Base-by-base conservation (phyloP, 64 coral and sea anemone genomes). In the Stichodactyla helianthus region DNA sequence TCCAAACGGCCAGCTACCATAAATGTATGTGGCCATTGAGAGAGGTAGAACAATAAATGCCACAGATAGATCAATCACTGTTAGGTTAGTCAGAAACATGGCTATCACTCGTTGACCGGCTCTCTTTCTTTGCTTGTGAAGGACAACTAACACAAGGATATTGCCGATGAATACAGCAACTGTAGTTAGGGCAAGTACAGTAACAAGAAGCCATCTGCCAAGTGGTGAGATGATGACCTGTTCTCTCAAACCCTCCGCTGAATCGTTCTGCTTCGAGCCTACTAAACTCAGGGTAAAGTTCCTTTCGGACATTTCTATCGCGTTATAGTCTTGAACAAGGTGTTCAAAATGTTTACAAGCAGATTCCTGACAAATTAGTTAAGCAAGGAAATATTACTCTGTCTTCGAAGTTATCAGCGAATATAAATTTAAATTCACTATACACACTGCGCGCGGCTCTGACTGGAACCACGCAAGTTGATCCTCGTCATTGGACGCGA, bases 1-100 rank as follows among this genome's bases (percentile, higher is more conserved):
- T 17, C 83, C 83, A 63, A 84, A 84, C 31, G 83, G 83, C 83
- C 83, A 84, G 5, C 59, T 55, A 6, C 83, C 83, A 54, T 84
- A 25, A 58, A 84, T 55, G 27, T 84, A 84, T 10, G 83, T 84
- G 22, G 83, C 15, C 54, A 84, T 84, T 5, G 83, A 84, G 1
- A 84, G 59, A 0, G 83, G 83, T 9, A 84, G n/a, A 44, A 84
- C 59, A 3, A 84, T 20, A 6, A 84, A 63, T 7, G 83, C 25
- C 20, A 84, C 59, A 17, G 55, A 84, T 7, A 61, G 27, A 62
- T 84, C 83, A 17, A 84, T 84, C 7, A 84, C 5, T 17, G 83
- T 3, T 60, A 84, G 7, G 51, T 84, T 84, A 6, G 54, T 55
- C 23, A 84, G 52, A 31, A 84, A 84, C 54, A 84, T 84, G 18